Evolutionary conservation across 2,888 invertebrate species (phyloP).

Genomic region (Campoletis raptor): DNA sequence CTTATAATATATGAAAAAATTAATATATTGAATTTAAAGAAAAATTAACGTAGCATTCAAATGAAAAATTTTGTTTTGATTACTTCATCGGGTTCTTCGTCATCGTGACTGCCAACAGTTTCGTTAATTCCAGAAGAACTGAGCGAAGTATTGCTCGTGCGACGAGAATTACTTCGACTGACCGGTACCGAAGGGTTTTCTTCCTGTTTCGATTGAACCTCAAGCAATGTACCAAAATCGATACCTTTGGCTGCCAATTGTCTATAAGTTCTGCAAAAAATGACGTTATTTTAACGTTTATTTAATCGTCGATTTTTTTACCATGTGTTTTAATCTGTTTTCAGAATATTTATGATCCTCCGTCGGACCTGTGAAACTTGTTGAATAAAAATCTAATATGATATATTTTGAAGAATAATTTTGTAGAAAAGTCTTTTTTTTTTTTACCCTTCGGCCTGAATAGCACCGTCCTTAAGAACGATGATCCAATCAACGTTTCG

Average conservation of each 20-base stretch:
- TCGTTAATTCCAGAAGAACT: conserved; percentile 79
- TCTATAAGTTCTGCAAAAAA: conserved; percentile 86
- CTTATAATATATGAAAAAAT: too few species aligned
- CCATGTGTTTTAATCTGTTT: neutral
- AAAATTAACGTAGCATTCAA: too few species aligned
- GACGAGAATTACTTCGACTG: conserved; percentile 80
- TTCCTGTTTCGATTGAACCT: conserved; percentile 80
- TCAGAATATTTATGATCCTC: too few species aligned
- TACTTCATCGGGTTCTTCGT: conserved; percentile 78
- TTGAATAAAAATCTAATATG: too few species aligned
- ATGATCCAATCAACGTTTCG: conserved; percentile 82
- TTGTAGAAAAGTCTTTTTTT: neutral
- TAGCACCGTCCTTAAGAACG: conserved; percentile 81
- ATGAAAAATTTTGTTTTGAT: neutral
- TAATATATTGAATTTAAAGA: too few species aligned
- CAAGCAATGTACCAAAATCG: conserved; percentile 91
- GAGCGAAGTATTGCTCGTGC: conserved; percentile 80
- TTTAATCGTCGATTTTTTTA: neutral
- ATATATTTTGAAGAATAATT: neutral
- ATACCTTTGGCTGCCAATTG: conserved; percentile 90
- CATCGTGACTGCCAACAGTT: conserved; percentile 67
- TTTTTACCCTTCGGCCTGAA: conserved; percentile 78
- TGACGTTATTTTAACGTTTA: neutral
- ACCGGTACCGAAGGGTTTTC: conserved; percentile 73
- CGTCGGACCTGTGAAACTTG: too few species aligned